Base-by-base conservation (phyloP, 2,113 vertebrate genomes). In the Rhagologus leucostigma region DNA sequence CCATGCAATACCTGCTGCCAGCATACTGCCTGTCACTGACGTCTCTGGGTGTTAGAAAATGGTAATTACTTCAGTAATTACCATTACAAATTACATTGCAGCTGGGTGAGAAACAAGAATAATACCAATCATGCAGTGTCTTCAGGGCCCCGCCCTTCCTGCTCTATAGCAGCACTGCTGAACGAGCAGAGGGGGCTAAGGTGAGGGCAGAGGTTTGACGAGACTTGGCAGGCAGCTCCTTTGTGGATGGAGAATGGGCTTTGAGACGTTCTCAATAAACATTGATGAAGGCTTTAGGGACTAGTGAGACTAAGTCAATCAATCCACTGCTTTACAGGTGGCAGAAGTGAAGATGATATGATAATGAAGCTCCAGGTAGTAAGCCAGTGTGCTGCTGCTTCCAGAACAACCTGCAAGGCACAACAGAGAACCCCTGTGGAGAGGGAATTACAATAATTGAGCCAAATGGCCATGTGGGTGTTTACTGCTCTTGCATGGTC, bases 391-490 rank as follows among this genome's bases (percentile, higher is more conserved):
- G 73, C 76, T 94, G 73, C 90, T 94, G 81, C 89, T 89, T 91
- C 92, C 93, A 80, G 65, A 85, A 62, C 37, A 65, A 90, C 81
- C 88, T 59, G 64, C 59, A 64, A 92, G 77, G 24, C 13, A 6
- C 9, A 7, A 18, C 62, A 63, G 50, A 91, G 90, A 76, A 95
- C 32, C 26, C 82, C 91, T 35, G 87, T 65, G 87, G 96, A 93
- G 93, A 94, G 22, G 52, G 76, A 96, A 95, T 90, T 79, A 71
- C 73, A 95, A 47, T 93, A 95, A 92, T 90, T 83, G 79, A 95
- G 86, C 84, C 50, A 84, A 95, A 93, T 50, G 56, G 65, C 60
- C 79, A 91, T 23, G 35, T 84, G 83, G 90, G 63, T 85, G 68
- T 95, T 84, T 87, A 87, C 53, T 90, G 85, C 68, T 94, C 78